Base-by-base conservation (phyloP, 2,888 invertebrate species). In the Mystacides longicornis region DNA sequence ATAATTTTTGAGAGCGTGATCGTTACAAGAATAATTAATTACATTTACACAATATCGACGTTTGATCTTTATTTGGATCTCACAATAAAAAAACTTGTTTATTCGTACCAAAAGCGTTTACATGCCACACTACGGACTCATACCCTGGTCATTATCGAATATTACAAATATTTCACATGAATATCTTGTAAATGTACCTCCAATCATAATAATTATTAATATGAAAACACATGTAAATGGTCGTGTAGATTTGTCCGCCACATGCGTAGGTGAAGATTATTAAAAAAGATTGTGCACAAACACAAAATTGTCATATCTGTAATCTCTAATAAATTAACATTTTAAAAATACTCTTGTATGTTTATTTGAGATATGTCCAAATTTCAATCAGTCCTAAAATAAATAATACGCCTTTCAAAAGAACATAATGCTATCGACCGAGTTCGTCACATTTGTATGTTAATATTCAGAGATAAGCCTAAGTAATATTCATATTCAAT, bases 21-120 rank as follows among this genome's bases (percentile, higher is more conserved):
- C 37, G 37, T 37, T 37, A 37, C 37, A 37, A 37, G 37, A 37
- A 37, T 37, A 37, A 37, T 37, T 37, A 37, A 37, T 37, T 37
- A 37, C 37, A 37, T 37, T 7, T 37, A 37, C 37, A 37, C 37
- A 37, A 37, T 37, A 37, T 16, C 37, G 37, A 37, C 16, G 37
- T 37, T 37, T 37, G n/a, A 37, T 37, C 37, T 37, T n/a, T 37
- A 37, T 37, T n/a, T 37, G 37, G 37, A 37, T 16, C 14, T 37
- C 14, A 16, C 37, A n/a, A n/a, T 37, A 37, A 37, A 14, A 14
- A 37, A 37, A 37, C 37, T 37, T n/a, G 37, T 37, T 37, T 37
- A 37, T 37, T 37, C 14, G 16, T 7, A 37, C 16, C 37, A 37
- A 3, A 37, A 37, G 16, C 14, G 11, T 27, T 37, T n/a, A 37